Evolutionary conservation across 1,140 invertebrate genomes (phyloP).

Genomic region (Pogonomyrmex californicus): DNA sequence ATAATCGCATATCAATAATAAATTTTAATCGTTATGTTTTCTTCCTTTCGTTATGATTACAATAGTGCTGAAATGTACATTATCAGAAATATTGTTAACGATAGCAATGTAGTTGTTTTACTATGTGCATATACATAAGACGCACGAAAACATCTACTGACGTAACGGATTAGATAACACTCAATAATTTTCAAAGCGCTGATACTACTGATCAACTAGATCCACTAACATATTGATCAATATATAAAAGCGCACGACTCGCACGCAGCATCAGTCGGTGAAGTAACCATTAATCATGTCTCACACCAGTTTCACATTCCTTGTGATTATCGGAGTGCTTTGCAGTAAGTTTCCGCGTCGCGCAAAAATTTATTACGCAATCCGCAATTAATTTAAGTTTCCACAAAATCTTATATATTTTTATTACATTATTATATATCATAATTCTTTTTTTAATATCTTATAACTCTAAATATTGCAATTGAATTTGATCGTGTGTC

Average conservation of each 20-base stretch:
- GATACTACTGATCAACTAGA: neutral
- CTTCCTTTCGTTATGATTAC: neutral
- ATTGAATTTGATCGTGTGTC: neutral
- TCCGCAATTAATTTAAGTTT: neutral
- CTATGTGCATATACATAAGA: neutral
- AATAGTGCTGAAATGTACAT: neutral
- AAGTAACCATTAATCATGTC: conserved; percentile 20
- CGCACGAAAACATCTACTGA: neutral
- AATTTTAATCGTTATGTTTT: neutral
- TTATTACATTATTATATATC: neutral
- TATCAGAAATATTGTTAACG: neutral
- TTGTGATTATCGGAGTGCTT: conserved; percentile 17
- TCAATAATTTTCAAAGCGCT: neutral
- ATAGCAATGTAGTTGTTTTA: neutral
- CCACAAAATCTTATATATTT: neutral
- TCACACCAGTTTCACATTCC: neutral
- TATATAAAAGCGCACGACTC: conserved; percentile 3
- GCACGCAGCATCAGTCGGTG: neutral
- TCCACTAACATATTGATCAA: neutral
- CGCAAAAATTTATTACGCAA: neutral
- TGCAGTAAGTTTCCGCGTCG: conserved; percentile 20
- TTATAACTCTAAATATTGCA: neutral
- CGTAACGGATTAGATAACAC: neutral
- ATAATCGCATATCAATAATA: neutral
- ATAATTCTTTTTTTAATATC: neutral